Percentiles rank a stretch among this genome's conserved stretches.
These are phyloP conservation scores for Anabacerthia variegaticeps DNA, from an alignment of 2,797 vertebrate genomes.

Conservation along the genomic window DNA sequence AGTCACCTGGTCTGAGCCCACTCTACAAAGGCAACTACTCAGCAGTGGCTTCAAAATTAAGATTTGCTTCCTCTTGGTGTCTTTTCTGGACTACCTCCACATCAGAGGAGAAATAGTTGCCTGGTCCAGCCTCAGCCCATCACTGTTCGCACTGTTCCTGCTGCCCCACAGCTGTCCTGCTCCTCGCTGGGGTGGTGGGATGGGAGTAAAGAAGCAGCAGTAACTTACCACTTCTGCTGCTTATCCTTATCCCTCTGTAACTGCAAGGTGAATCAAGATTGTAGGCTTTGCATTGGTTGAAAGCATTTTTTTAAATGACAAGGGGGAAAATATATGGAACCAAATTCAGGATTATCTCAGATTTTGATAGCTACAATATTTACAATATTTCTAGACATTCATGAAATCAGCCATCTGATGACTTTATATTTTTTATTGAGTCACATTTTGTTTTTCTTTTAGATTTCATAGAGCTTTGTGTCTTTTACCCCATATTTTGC, in stretches of 20 bases:
- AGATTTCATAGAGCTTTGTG: background rate
- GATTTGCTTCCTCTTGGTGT: too few species aligned
- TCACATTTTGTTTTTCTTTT: background rate
- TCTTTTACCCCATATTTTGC: background rate
- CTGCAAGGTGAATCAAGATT: background rate
- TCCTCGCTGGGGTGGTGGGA: background rate
- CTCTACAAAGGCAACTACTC: background rate
- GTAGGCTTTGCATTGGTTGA: background rate
- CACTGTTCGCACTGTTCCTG: background rate
- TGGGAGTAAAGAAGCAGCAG: background rate
- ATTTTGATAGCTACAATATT: background rate
- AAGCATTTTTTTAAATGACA: background rate
- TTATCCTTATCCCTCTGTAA: background rate
- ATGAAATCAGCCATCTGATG: background rate
- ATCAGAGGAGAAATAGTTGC: too few species aligned
- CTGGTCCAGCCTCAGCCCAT: background rate
- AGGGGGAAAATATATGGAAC: background rate
- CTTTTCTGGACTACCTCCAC: too few species aligned
- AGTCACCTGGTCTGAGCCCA: background rate
- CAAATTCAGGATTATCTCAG: background rate
- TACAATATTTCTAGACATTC: background rate
- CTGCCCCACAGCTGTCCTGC: background rate
- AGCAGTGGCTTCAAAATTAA: too few species aligned
- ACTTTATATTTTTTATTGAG: background rate
- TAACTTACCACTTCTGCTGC: background rate